These are phyloP conservation scores for Punctoribates punctum DNA, from an alignment of 2,888 invertebrate genomes.

Conservation along the genomic window DNA sequence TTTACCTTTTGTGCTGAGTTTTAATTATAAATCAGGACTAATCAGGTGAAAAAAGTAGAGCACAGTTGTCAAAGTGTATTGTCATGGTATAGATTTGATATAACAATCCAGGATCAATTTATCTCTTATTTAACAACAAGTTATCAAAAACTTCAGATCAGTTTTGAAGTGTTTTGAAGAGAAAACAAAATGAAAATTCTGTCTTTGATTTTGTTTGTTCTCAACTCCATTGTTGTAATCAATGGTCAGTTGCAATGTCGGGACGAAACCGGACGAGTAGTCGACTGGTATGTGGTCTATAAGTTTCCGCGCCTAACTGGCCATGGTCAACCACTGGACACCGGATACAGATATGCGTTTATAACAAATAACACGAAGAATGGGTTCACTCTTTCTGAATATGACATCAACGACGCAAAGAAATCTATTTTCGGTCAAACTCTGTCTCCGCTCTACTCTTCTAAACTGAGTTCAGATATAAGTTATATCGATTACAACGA, in stretches of 20 bases:
- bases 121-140: background rate
- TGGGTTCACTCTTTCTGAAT: constrained; percentile 39
- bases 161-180: background rate
- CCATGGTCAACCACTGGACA: background rate
- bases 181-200: background rate
- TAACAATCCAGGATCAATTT: background rate
- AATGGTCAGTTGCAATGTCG: constrained; percentile 44
- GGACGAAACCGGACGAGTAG: constrained; percentile 38
- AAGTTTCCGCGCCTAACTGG: constrained; percentile 31
- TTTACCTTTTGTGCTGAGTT: too few relatives aligned
- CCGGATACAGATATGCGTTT: constrained; percentile 33
- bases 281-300: constrained; percentile 43
- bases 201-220: background rate
- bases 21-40: too few relatives aligned
- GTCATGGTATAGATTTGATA: too few relatives aligned
- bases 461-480: constrained; percentile 21
- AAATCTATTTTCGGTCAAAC: constrained; percentile 42
- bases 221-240: background rate
- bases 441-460: constrained; percentile 30
- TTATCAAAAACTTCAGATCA: background rate
- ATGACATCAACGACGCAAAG: constrained; percentile 24
- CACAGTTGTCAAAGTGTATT: too few relatives aligned
- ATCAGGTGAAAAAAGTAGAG: too few relatives aligned
- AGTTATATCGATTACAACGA: constrained; percentile 77
- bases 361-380: constrained; percentile 12